Conservation (phyloP, 2,888 invertebrate species). For the Nematopogon swammerdamellus region DNA sequence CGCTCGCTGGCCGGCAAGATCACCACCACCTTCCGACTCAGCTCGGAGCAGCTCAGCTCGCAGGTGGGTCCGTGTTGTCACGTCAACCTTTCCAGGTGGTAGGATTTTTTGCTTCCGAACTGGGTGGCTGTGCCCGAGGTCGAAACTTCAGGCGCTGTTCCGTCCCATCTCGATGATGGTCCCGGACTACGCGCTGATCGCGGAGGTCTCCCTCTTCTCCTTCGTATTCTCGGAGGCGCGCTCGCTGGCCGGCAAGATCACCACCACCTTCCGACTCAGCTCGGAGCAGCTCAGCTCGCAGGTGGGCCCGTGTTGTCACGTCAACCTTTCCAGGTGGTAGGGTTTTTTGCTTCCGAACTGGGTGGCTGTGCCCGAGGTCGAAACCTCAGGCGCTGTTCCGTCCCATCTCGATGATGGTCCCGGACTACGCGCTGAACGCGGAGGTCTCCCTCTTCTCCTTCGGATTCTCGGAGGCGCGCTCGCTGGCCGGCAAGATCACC, state of each 20-base stretch:
- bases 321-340: slow-evolving; percentile 21
- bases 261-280: slow-evolving; percentile 73
- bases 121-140: too few relatives aligned
- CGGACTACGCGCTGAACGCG: slow-evolving; percentile 74
- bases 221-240: slow-evolving; percentile 74
- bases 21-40: slow-evolving; percentile 73
- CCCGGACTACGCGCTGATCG: slow-evolving; percentile 74
- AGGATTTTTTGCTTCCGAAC: too few relatives aligned
- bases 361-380: too few relatives aligned
- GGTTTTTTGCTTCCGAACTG: too few relatives aligned
- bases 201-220: slow-evolving; percentile 77
- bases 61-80: slow-evolving; percentile 63
- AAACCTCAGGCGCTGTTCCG: slow-evolving; percentile 78
- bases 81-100: slow-evolving; percentile 18
- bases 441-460: slow-evolving; percentile 80
- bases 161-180: slow-evolving; percentile 86
- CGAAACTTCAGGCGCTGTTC: slow-evolving; percentile 77
- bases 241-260: slow-evolving; percentile 71
- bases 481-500: slow-evolving; percentile 72
- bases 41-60: slow-evolving; percentile 75
- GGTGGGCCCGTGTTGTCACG: slow-evolving; percentile 52
- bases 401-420: slow-evolving; percentile 85
- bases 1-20: slow-evolving; percentile 72
- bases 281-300: slow-evolving; percentile 79
- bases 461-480: slow-evolving; percentile 69